A percentile compares a stretch with the other conserved stretches of the same genome.
Evolutionary conservation across 2,888 invertebrate species (phyloP).

Genomic region (Leptopilina drosophilae): DNA sequence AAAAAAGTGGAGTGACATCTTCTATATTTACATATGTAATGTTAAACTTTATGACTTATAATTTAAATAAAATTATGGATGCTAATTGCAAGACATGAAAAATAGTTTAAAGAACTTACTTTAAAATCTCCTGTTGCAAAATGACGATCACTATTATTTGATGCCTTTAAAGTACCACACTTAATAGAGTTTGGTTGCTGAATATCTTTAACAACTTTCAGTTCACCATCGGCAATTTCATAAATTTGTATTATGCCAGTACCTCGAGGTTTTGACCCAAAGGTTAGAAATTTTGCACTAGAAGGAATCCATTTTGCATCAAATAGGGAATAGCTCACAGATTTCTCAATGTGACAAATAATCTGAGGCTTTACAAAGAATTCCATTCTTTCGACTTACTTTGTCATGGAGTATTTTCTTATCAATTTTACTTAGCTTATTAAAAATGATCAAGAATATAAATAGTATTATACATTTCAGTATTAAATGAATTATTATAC

Average conservation of each 20-base stretch:
- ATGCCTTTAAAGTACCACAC: conserved; percentile 95
- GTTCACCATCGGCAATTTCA: conserved; percentile 86
- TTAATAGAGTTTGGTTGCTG: conserved; percentile 92
- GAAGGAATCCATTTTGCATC: conserved; percentile 98
- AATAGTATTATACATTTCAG: no score
- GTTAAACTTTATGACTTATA: no score
- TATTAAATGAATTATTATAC: no score
- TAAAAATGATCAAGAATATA: neutral
- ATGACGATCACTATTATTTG: conserved; percentile 87
- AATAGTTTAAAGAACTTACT: conserved; percentile 56
- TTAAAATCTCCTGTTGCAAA: conserved; percentile 94
- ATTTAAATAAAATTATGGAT: no score
- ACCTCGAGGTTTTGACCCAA: conserved; percentile 91
- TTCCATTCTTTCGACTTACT: conserved; percentile 71
- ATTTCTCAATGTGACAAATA: conserved; percentile 90
- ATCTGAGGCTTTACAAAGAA: conserved; percentile 91
- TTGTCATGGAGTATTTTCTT: no score
- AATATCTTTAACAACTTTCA: conserved; percentile 84
- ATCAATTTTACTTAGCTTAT: no score
- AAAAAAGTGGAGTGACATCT: no score
- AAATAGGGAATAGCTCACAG: conserved; percentile 90
- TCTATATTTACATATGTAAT: no score
- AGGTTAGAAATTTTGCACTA: conserved; percentile 93
- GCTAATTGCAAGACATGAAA: no score
- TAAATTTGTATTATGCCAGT: conserved; percentile 91